phyloP scores from a whole-genome alignment of 2,113 vertebrate species.

The Python bivittatus region DNA sequence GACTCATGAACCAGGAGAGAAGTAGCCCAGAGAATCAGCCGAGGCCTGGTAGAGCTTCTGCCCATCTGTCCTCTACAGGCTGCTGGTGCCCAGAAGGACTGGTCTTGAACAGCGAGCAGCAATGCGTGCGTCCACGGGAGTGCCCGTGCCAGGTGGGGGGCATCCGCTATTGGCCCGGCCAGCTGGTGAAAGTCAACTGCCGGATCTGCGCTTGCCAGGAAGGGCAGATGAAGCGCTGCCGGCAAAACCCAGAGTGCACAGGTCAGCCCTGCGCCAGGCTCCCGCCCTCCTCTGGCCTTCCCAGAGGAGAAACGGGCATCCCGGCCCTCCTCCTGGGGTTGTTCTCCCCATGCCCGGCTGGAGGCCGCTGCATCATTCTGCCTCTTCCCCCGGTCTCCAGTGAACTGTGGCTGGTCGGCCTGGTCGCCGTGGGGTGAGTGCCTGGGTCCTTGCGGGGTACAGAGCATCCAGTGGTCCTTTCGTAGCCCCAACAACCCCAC shows the following conservation, averaged over 20 bases:
- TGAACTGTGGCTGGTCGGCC: slow-evolving; percentile 87
- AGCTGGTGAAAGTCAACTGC: slow-evolving; percentile 79
- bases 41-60: background rate
- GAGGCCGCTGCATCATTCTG: background rate
- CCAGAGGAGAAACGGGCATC: too few species aligned
- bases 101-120: slow-evolving; percentile 72
- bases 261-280: slow-evolving; percentile 64
- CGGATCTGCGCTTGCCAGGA: slow-evolving; percentile 83
- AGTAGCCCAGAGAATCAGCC: background rate
- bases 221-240: slow-evolving; percentile 76
- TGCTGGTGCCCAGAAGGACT: slow-evolving; percentile 85
- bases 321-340: too few species aligned
- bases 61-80: slow-evolving; percentile 63
- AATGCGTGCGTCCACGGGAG: slow-evolving; percentile 76
- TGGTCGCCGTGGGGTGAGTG: slow-evolving; percentile 91
- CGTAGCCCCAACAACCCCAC: slow-evolving; percentile 87
- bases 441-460: slow-evolving; percentile 83
- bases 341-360: too few species aligned
- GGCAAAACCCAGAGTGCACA: slow-evolving; percentile 77
- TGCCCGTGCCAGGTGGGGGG: slow-evolving; percentile 80
- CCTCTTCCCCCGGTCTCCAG: slow-evolving; percentile 54
- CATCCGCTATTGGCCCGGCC: slow-evolving; percentile 73
- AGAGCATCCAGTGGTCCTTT: slow-evolving; percentile 93
- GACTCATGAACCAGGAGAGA: background rate
- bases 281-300: background rate